Evolutionary conservation across 2,797 vertebrate genomes (phyloP), one percentile per base, ranked within the genome.

Genomic region (Lateolabrax maculatus): DNA sequence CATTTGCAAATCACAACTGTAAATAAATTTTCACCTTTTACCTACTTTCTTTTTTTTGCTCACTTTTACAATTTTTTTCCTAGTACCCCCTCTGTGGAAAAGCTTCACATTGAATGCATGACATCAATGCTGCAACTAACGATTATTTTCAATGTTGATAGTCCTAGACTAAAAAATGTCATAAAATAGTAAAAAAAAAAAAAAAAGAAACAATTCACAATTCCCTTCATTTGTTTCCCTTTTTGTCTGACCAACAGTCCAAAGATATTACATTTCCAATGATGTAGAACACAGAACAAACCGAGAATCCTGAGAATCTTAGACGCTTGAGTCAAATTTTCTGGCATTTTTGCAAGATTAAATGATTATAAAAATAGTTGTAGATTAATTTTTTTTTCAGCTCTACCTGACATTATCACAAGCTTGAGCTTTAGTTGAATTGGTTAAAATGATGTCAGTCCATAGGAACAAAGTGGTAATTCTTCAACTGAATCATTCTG

Each of bases 401-500:
- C 51, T 55, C 12, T 12, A 31, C 11, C 7, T 69, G 25, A 56
- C 27, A 31, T 21, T 39, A 25, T 53, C 19, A 58, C n/a, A 46
- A 3, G 16, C 61, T 56, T 31, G 49, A 63, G 12, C 69, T 73
- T 31, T 3, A 48, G 18, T 48, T 67, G 62, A 48, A 53, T 29
- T 53, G 11, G 4, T 63, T 55, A 6, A 57, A 56, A 9, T 63
- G 34, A 43, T 34, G 2, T 39, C 25, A 25, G 6, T 65, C 3
- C 18, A 7, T 6, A 6, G 39, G 19, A 71, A 67, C 13, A 74
- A 65, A 13, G 12, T 49, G 25, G 49, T 57, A 21, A 41, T 46
- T 79, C 36, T 48, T n/a, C 18, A 70, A 69, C 5, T 15, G 15
- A 63, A 79, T 64, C 6, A 3, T 57, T 65, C 27, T 12, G 62